phyloP scores from a whole-genome alignment of 1,140 invertebrate species.

The Drosophila biarmipes region DNA sequence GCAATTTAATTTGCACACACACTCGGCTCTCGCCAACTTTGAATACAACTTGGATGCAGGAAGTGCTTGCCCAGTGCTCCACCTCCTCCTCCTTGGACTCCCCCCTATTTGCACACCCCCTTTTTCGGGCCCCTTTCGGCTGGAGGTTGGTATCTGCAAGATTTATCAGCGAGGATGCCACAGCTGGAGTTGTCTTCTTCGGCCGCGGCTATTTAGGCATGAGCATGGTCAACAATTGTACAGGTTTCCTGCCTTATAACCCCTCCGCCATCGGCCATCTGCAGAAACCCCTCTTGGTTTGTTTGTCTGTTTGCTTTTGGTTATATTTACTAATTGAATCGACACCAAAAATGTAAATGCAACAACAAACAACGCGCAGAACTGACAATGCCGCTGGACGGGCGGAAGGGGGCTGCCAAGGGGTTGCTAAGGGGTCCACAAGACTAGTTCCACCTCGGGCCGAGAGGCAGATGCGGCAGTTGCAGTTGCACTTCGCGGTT shows the following conservation, averaged over 20 bases:
- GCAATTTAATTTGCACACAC: constrained; percentile 82
- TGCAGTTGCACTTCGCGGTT: constrained; percentile 26
- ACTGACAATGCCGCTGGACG: constrained; percentile 60
- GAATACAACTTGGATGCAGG: constrained; percentile 29
- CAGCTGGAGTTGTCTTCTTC: constrained; percentile 39
- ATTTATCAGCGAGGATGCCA: constrained; percentile 60
- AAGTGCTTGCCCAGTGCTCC: constrained; percentile 29
- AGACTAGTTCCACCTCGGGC: constrained; percentile 67
- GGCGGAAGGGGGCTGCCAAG: constrained; percentile 13
- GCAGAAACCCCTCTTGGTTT: constrained; percentile 23
- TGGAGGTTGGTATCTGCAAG: constrained; percentile 15
- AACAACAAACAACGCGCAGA: constrained; percentile 75
- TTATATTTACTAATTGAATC: constrained; percentile 85
- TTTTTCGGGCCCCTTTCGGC: background rate
- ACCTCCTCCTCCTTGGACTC: background rate
- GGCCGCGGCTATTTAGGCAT: constrained; percentile 74
- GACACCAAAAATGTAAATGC: constrained; percentile 84
- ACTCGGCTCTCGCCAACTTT: constrained; percentile 31
- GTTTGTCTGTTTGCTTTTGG: constrained; percentile 81
- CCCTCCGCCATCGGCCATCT: constrained; percentile 1
- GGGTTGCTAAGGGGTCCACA: background rate
- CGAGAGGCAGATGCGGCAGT: constrained; percentile 53
- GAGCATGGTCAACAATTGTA: constrained; percentile 81
- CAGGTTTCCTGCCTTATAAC: constrained; percentile 59
- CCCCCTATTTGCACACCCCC: constrained; percentile 11